These are phyloP conservation scores for Harpalus rubripes DNA, from an alignment of 2,888 invertebrate species.

Conservation along the genomic window DNA sequence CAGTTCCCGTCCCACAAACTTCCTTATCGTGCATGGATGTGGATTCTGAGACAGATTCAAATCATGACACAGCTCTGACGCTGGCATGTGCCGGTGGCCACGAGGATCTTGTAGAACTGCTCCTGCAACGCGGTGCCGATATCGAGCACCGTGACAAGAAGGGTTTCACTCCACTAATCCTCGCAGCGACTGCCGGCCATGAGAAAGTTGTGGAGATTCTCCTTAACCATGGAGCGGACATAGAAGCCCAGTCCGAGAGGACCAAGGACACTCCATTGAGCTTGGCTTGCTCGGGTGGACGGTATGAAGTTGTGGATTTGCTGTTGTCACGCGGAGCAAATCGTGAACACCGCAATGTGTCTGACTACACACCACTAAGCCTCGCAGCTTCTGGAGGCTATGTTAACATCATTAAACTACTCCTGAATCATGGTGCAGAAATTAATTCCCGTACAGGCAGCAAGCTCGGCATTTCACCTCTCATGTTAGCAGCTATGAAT, in stretches of 20 bases:
- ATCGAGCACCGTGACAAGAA: slow-evolving; percentile 99
- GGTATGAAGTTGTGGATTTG: slow-evolving; percentile 96
- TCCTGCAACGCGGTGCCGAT: slow-evolving; percentile 94
- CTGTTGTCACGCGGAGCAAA: slow-evolving; percentile 94
- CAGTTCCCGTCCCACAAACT: slow-evolving; percentile 75
- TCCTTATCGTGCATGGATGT: slow-evolving; percentile 92
- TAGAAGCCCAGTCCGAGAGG: slow-evolving; percentile 98
- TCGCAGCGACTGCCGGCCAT: slow-evolving; percentile 98
- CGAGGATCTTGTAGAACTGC: slow-evolving; percentile 95
- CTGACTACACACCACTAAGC: slow-evolving; percentile 99
- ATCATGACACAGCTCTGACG: slow-evolving; percentile 98
- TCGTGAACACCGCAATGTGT: slow-evolving; percentile 98
- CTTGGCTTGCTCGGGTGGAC: slow-evolving; percentile 97
- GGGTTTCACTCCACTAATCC: slow-evolving; percentile 97
- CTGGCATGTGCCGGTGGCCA: slow-evolving; percentile 98
- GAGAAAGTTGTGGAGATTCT: slow-evolving; percentile 95
- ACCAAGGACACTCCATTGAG: slow-evolving; percentile 99
- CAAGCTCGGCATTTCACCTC: slow-evolving; percentile 97
- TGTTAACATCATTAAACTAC: slow-evolving; percentile 97
- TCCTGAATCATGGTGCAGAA: slow-evolving; percentile 96
- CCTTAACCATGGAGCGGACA: slow-evolving; percentile 95
- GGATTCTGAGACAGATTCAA: slow-evolving; percentile 98
- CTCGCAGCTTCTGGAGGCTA: slow-evolving; percentile 99
- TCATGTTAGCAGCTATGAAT: slow-evolving; percentile 99
- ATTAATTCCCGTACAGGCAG: slow-evolving; percentile 98